These are phyloP conservation scores for Hydractinia symbiolongicarpus DNA, from an alignment of 30 jellyfish, hydroid and myxozoan species.

Conservation along the genomic window DNA sequence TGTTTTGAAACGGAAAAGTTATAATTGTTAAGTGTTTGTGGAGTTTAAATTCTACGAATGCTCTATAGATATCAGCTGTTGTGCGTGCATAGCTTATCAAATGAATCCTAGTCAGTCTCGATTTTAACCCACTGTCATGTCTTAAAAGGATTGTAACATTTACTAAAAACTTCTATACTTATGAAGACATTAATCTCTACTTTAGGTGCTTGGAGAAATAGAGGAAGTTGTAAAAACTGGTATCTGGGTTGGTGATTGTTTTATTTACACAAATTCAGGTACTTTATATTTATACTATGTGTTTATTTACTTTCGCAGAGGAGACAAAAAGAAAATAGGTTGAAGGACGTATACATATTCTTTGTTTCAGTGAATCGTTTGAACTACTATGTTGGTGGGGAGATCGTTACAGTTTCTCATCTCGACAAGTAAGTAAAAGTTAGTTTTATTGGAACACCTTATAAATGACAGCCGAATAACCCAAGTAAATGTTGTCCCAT, in stretches of 20 bases:
- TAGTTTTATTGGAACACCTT: not conserved
- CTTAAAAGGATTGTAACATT: too few relatives aligned
- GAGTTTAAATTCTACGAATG: not conserved
- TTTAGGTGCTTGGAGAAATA: slow-evolving; percentile 81
- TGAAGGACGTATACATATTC: not conserved
- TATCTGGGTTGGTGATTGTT: slow-evolving; percentile 99
- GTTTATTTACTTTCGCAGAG: not conserved
- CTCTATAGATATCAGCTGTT: not conserved
- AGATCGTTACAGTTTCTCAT: slow-evolving; percentile 94
- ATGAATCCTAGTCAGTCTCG: too few relatives aligned
- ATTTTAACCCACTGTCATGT: too few relatives aligned
- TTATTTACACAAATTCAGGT: slow-evolving; percentile 94
- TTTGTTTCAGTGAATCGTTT: slow-evolving; percentile 70
- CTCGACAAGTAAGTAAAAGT: slow-evolving; percentile 68
- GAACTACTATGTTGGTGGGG: slow-evolving; percentile 98
- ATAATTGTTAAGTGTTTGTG: not conserved
- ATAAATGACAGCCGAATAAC: too few relatives aligned
- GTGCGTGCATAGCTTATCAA: too few relatives aligned
- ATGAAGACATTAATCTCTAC: not conserved
- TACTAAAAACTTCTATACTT: too few relatives aligned
- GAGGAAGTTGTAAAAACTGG: slow-evolving; percentile 98
- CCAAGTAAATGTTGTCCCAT: too few relatives aligned
- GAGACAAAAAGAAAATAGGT: not conserved
- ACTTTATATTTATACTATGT: not conserved
- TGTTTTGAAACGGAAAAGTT: not conserved